Evolutionary conservation across 2,797 vertebrate genomes (phyloP).

Genomic region (Cyclura pinguis): DNA sequence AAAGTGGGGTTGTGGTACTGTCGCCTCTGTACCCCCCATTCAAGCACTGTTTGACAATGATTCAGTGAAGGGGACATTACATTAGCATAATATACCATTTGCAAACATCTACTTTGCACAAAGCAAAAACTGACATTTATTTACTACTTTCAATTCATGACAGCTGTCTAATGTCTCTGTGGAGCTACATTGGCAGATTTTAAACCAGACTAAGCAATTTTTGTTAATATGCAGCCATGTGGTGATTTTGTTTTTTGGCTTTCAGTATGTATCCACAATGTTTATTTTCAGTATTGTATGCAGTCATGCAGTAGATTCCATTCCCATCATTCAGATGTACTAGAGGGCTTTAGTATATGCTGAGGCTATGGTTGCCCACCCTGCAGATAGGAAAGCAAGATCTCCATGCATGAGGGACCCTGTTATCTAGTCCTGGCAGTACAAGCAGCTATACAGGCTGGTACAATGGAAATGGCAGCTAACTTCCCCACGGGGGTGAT

Average conservation of each 20-base stretch:
- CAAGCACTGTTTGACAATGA: constrained; percentile 14
- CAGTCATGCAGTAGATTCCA: neutral
- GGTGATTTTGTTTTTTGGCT: neutral
- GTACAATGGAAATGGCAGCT: neutral
- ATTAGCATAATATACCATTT: constrained; percentile 39
- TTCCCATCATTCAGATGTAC: neutral
- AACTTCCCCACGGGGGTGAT: neutral
- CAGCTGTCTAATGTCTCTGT: neutral
- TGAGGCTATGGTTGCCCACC: neutral
- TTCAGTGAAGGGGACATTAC: constrained; percentile 14
- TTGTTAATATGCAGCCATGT: neutral
- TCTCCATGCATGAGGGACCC: neutral
- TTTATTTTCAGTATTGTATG: neutral
- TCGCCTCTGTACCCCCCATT: neutral
- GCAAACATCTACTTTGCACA: constrained; percentile 25
- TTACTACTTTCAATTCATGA: constrained; percentile 14
- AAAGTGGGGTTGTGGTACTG: constrained; percentile 13
- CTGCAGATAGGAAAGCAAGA: neutral
- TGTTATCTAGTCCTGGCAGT: neutral
- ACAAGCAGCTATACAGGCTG: neutral
- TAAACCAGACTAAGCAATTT: neutral
- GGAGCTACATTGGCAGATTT: neutral
- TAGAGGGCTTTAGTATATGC: neutral
- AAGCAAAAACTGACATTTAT: constrained; percentile 11
- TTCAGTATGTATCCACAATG: neutral